Conservation (phyloP, 2,797 vertebrate species). For the Oceanodroma leucorhoa region DNA sequence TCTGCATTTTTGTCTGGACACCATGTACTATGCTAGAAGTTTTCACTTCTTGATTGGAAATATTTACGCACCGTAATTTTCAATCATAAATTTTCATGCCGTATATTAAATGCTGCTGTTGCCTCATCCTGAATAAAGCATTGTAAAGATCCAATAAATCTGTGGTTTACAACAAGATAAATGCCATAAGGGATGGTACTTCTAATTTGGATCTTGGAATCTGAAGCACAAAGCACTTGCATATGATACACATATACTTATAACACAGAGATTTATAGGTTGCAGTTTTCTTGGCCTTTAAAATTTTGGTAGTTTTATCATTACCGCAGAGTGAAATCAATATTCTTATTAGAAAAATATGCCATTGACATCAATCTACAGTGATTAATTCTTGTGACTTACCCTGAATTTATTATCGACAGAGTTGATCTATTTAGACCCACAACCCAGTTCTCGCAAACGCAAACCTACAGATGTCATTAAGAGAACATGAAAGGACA, state of each 20-base stretch:
- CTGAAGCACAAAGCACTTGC: neutral
- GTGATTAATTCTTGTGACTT: neutral
- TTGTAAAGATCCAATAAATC: neutral
- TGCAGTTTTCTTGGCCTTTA: neutral
- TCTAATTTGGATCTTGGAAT: neutral
- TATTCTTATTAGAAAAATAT: conserved; percentile 13
- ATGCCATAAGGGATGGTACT: neutral
- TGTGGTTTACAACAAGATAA: neutral
- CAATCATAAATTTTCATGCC: conserved; percentile 16
- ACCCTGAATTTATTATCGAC: neutral
- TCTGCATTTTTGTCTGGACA: neutral
- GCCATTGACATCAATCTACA: neutral
- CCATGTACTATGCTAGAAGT: neutral
- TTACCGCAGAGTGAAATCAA: neutral
- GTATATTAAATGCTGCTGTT: conserved; percentile 9
- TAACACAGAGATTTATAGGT: neutral
- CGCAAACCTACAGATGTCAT: neutral
- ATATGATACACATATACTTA: neutral
- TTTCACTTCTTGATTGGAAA: neutral
- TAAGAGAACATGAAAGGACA: neutral
- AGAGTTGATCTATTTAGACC: neutral
- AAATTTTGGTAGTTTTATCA: neutral
- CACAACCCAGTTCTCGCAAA: neutral
- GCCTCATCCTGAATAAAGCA: neutral
- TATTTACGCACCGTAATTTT: conserved; percentile 17